Evolutionary conservation across 2,113 vertebrate genomes (phyloP).

Genomic region (Stegostoma tigrinum): DNA sequence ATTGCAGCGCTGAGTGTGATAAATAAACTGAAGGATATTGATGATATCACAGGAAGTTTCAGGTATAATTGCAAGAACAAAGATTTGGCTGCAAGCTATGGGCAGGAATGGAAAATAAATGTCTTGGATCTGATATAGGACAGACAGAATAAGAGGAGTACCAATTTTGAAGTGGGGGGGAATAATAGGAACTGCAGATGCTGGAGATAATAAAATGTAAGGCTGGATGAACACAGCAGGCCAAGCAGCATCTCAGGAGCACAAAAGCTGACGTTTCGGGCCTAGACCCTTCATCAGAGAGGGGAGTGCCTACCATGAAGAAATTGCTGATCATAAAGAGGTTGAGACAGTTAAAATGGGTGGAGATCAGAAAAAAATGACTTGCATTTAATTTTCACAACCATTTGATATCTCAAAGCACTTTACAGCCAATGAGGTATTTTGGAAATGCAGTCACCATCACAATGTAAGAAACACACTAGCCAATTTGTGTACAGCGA

Average conservation of each 20-base stretch:
- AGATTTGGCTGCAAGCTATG: not conserved
- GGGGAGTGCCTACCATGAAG: not conserved
- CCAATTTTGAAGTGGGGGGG: not conserved
- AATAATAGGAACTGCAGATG: too few species aligned
- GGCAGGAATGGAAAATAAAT: not conserved
- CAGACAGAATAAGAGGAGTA: too few species aligned
- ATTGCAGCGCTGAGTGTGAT: not conserved
- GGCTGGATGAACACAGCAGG: too few species aligned
- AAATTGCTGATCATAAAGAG: not conserved
- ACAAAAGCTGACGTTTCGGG: too few species aligned
- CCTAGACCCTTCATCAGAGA: too few species aligned
- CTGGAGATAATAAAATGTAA: too few species aligned
- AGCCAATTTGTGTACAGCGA: not conserved
- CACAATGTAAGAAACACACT: not conserved
- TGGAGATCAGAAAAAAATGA: not conserved
- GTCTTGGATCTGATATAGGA: not conserved
- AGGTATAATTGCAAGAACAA: not conserved
- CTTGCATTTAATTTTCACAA: not conserved
- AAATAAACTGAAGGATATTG: not conserved
- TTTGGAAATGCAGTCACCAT: not conserved
- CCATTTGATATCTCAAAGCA: not conserved
- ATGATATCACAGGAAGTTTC: not conserved
- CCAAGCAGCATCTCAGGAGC: too few species aligned
- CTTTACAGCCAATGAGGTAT: not conserved
- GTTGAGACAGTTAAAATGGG: not conserved